Evolutionary conservation across 2,888 invertebrate species (phyloP).

Genomic region (Ametastegia equiseti): DNA sequence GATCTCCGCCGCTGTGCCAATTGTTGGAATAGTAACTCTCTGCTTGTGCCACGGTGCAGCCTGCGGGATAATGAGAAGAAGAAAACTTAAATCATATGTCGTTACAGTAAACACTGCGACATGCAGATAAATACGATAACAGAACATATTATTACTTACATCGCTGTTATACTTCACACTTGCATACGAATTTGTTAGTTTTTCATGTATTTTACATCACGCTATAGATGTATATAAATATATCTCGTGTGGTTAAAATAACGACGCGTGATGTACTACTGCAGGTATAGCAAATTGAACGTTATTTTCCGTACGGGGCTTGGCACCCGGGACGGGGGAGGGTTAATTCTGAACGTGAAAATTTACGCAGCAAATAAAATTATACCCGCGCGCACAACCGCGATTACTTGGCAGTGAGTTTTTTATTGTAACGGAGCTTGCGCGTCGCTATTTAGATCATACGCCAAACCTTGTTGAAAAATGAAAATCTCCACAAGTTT

Average conservation of each 20-base stretch:
- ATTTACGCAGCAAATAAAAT: constrained; percentile 6
- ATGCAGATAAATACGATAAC: not conserved
- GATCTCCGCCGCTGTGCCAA: constrained; percentile 20
- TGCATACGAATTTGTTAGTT: not conserved
- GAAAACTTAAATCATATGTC: not conserved
- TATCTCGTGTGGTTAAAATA: not conserved
- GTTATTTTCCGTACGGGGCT: not conserved
- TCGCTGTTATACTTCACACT: too few relatives aligned
- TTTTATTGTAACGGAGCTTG: not conserved
- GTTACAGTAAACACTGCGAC: not conserved
- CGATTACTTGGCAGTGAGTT: constrained; percentile 3
- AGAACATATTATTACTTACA: not conserved
- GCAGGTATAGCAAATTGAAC: not conserved
- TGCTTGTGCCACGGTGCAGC: constrained; percentile 15
- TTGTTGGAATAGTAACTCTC: constrained; percentile 40
- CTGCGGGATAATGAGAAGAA: not conserved
- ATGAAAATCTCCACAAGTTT: not conserved
- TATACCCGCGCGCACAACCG: not conserved
- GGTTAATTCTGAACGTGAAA: not conserved
- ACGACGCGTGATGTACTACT: not conserved
- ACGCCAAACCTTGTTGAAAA: not conserved
- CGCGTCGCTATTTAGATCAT: not conserved
- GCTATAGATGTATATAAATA: not conserved
- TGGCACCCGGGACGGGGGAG: not conserved
- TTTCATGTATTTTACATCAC: not conserved